A percentile compares a stretch with the other conserved stretches of the same genome.
These are phyloP conservation scores for Zaprionus taronus DNA, from an alignment of 1,140 invertebrate species.

Conservation along the genomic window DNA sequence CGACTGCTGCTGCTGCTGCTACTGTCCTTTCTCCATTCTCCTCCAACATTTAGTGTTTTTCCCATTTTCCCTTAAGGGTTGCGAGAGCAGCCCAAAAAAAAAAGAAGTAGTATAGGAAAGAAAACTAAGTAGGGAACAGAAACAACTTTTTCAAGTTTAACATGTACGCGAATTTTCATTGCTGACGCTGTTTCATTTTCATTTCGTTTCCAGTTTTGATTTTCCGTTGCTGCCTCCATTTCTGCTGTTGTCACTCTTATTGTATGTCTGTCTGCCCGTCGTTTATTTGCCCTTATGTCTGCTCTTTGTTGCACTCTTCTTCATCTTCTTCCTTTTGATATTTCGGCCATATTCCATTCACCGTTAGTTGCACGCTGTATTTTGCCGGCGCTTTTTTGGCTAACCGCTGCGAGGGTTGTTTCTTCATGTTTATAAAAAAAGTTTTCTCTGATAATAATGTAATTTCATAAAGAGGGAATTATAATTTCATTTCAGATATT, in stretches of 20 bases:
- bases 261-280: slow-evolving; percentile 5
- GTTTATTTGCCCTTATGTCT: slow-evolving; percentile 15
- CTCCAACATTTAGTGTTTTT: slow-evolving; percentile 34
- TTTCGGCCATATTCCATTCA: slow-evolving; percentile 62
- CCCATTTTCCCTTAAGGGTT: slow-evolving; percentile 52
- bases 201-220: slow-evolving; percentile 39
- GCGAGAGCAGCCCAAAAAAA: slow-evolving; percentile 13
- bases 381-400: slow-evolving; percentile 68
- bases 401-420: slow-evolving; percentile 59
- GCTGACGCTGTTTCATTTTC: slow-evolving; percentile 38
- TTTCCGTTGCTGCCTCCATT: background rate
- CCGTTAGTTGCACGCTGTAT: slow-evolving; percentile 13
- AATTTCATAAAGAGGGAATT: background rate
- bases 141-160: slow-evolving; percentile 74
- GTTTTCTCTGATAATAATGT: background rate
- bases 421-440: background rate
- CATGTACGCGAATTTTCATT: slow-evolving; percentile 64
- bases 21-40: slow-evolving; percentile 21
- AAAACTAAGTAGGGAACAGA: slow-evolving; percentile 11
- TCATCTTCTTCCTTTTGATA: slow-evolving; percentile 43
- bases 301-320: slow-evolving; percentile 24
- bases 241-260: slow-evolving; percentile 1
- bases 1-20: no score
- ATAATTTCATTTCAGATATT: no score
- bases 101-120: slow-evolving; percentile 6